Evolutionary conservation across 2,113 vertebrate species (phyloP), one percentile per base, ranked within the genome.

Genomic region (Solenodon paradoxus): DNA sequence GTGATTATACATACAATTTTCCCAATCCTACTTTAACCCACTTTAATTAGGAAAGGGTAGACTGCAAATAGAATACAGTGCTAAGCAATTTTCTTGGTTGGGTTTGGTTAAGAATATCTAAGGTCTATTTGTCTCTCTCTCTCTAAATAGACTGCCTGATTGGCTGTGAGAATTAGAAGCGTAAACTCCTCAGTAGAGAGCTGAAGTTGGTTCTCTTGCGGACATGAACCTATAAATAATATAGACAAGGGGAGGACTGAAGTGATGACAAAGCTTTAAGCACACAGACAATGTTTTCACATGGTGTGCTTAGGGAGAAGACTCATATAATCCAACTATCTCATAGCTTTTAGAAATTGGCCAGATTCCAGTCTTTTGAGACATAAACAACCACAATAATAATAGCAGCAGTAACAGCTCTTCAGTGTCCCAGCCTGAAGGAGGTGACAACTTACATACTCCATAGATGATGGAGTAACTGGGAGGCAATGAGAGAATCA

Each of bases 141-240:
- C 47, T 95, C 77, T 96, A 97, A 97, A 93, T 97, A 95, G 38
- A 92, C 87, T 96, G 84, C 88, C 82, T 96, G 78, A 95, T 92
- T 84, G 81, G 80, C 90, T 92, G n/a, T 90, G 75, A 95, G 84
- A 92, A 92, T 59, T 90, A 81, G 84, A 45, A 95, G 74, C 87
- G 82, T 57, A 75, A 93, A 53, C 74, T 88, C 61, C n/a, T 95
- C 53, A n/a, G 83, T 84, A 87, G 97, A 93, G 71, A 92, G 90
- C 77, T 78, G 82, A 95, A 95, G 89, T 88, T 88, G 77, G 45
- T 92, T 96, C 72, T 95, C 42, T 88, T 95, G 81, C 92, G 82
- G 84, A 95, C 87, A 74, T 59, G 53, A 92, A 32, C 32, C 20
- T 74, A 30, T 94, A 35, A 81, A 87, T 90, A 80, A 95, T 96